phyloP scores from a whole-genome alignment of 2,113 vertebrate species.

The Myxocyprinus asiaticus region DNA sequence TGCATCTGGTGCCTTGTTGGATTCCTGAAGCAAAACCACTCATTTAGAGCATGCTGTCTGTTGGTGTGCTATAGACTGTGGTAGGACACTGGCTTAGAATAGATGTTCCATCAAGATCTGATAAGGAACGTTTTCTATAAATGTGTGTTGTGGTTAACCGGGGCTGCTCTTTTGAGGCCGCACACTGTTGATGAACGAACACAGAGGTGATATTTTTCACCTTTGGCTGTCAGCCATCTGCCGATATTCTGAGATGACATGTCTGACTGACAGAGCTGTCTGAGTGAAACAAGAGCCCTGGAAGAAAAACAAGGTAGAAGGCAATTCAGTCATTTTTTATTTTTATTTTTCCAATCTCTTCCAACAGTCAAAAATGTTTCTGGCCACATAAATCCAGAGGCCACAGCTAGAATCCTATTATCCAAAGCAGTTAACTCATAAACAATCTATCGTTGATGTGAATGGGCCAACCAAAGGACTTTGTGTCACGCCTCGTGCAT shows the following conservation, averaged over 20 bases:
- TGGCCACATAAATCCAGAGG: slow-evolving; percentile 61
- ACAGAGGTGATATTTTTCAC: slow-evolving; percentile 69
- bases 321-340: slow-evolving; percentile 58
- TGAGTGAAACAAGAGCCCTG: slow-evolving; percentile 66
- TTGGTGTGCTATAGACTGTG: background rate
- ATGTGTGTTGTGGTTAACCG: slow-evolving; percentile 6
- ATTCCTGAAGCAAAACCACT: too few relatives aligned
- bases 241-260: slow-evolving; percentile 67
- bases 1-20: too few relatives aligned
- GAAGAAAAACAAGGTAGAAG: slow-evolving; percentile 43
- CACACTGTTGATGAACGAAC: slow-evolving; percentile 65
- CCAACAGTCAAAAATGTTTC: slow-evolving; percentile 54
- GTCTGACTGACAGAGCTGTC: slow-evolving; percentile 62
- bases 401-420: slow-evolving; percentile 61
- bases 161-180: slow-evolving; percentile 56
- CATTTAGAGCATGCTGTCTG: too few relatives aligned
- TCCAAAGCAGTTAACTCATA: slow-evolving; percentile 63
- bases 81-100: slow-evolving; percentile 18
- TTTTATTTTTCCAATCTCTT: slow-evolving; percentile 62
- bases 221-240: slow-evolving; percentile 68
- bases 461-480: slow-evolving; percentile 11
- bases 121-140: slow-evolving; percentile 14
- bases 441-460: slow-evolving; percentile 57
- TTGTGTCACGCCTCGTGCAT: slow-evolving; percentile 28
- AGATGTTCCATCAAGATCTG: slow-evolving; percentile 30